Base-by-base conservation (phyloP, 2,797 vertebrate species). In the Peromyscus attwateri region DNA sequence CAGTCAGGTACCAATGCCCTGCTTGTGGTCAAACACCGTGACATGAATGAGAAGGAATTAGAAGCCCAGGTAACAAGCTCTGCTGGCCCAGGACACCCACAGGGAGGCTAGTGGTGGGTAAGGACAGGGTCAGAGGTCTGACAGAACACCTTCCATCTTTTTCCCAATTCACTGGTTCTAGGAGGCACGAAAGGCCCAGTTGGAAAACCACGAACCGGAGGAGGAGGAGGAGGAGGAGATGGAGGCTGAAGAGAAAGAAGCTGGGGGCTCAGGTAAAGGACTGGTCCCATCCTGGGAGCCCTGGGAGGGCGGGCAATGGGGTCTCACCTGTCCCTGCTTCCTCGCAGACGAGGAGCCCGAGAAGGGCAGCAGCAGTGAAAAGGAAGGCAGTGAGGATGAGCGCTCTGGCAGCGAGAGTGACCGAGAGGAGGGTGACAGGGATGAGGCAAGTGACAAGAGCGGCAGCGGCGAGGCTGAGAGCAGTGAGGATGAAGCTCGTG, bases 31-130 rank as follows among this genome's bases (percentile, higher is more conserved):
- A 99, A 99, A 97, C 99, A 99, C 98, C 99, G 99, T 92, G 99
- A 99, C 34, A 99, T 99, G 99, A 99, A 99, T 2, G 99, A 99
- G 98, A 99, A 99, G 95, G 99, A 99, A 95, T 98, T 99, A 49
- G 99, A 99, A 97, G 99, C 99, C 3, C 99, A 99, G 99, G 99
- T 99, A 94, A 96, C 84, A 57, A 82, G 23, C 62, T 66, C 34
- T 43, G 3, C 37, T 73, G 70, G 40, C 23, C 43, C 31, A 10
- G 13, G 79, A 66, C 29, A 43, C n/a, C 46, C 29, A 40, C 2
- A 27, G 21, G 19, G 60, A 57, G 37, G 49, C 60, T 40, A 40
- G 21, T 10, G 11, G 77, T 40, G 37, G 57, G 46, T 37, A 19
- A 91, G 55, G 21, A 75, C 46, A 57, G 75, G 49, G 10, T 80